Evolutionary conservation across 2,113 vertebrate genomes (phyloP).

Genomic region (Nymphicus hollandicus): DNA sequence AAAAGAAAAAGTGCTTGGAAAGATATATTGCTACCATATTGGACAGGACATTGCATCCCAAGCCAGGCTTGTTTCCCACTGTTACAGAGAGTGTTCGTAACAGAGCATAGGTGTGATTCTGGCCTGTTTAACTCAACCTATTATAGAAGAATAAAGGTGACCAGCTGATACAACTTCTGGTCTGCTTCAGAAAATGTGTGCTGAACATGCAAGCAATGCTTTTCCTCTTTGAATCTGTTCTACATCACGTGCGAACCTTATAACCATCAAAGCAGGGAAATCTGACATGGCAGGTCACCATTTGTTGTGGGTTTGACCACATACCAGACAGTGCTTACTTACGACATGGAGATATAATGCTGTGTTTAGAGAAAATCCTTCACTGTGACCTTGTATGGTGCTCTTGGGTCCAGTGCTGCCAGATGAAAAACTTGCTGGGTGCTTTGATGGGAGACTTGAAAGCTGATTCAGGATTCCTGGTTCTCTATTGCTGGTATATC

Average conservation of each 20-base stretch:
- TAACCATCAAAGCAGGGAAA: background rate
- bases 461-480: background rate
- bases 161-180: background rate
- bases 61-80: background rate
- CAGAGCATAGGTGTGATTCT: background rate
- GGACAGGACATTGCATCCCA: background rate
- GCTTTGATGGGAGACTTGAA: background rate
- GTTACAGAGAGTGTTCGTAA: background rate
- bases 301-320: background rate
- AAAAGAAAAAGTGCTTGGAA: conserved; percentile 18
- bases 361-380: background rate
- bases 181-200: background rate
- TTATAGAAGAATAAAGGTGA: background rate
- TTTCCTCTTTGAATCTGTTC: background rate
- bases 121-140: background rate
- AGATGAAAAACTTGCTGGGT: background rate
- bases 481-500: background rate
- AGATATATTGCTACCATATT: conserved; percentile 11
- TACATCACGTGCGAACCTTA: background rate
- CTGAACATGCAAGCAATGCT: background rate
- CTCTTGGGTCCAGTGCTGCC: background rate
- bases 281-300: background rate
- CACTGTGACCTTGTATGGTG: background rate
- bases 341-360: background rate
- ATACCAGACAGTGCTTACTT: background rate